Evolutionary conservation across 2,113 vertebrate species (phyloP).

Genomic region (Ancistrus triradiatus): DNA sequence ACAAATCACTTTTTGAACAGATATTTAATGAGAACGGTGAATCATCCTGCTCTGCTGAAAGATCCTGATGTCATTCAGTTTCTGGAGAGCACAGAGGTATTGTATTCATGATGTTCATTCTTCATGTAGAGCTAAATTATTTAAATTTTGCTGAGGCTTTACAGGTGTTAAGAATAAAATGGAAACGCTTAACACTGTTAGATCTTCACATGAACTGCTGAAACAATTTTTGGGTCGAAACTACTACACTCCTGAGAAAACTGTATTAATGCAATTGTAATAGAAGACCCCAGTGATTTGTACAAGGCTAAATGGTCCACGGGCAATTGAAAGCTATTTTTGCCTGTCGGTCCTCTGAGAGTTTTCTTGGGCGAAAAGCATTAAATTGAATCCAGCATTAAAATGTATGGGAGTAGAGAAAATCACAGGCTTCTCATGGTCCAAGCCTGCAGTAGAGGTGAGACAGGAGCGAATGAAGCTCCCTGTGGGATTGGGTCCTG

Average conservation of each 20-base stretch:
- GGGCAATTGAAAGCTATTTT: constrained; percentile 83
- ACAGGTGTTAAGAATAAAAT: not conserved
- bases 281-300: constrained; percentile 70
- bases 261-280: constrained; percentile 70
- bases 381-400: constrained; percentile 83
- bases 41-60: constrained; percentile 89
- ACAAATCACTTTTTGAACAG: constrained; percentile 66
- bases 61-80: constrained; percentile 94
- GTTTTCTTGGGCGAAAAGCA: constrained; percentile 68
- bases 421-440: constrained; percentile 61
- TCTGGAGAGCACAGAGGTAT: constrained; percentile 93
- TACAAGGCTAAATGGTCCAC: constrained; percentile 45
- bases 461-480: constrained; percentile 33
- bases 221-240: too few species aligned
- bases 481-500: constrained; percentile 73
- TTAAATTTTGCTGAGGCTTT: too few species aligned
- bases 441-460: constrained; percentile 36
- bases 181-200: not conserved
- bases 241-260: constrained; percentile 31
- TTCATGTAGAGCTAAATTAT: too few species aligned
- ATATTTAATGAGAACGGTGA: constrained; percentile 92
- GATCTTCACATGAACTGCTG: not conserved
- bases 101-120: not conserved
- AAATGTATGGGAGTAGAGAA: constrained; percentile 74
- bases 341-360: constrained; percentile 73